Percentiles rank a stretch among this genome's conserved stretches.
These are phyloP conservation scores for Diaphora mendica DNA, from an alignment of 2,888 invertebrate genomes.

Conservation along the genomic window DNA sequence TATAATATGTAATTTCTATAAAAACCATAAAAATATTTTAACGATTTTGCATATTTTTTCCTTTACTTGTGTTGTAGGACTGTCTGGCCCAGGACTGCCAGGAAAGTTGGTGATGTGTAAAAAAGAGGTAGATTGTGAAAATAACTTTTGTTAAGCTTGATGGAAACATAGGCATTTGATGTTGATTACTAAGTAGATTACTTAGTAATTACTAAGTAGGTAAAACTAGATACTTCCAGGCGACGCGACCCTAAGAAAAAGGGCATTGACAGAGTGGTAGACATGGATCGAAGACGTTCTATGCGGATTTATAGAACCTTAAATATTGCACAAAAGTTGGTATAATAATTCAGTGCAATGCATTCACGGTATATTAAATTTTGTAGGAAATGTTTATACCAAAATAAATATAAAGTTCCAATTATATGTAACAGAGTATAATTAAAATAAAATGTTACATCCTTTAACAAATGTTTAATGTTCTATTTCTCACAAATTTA, in stretches of 20 bases:
- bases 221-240: too few relatives aligned
- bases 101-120: too few relatives aligned
- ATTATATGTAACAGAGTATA: background rate
- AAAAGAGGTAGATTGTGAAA: too few relatives aligned
- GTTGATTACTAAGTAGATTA: too few relatives aligned
- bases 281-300: too few relatives aligned
- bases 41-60: background rate
- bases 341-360: too few relatives aligned
- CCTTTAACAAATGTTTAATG: background rate
- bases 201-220: too few relatives aligned
- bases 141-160: too few relatives aligned
- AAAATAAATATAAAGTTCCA: background rate
- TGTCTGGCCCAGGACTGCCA: background rate
- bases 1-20: constrained; percentile 4
- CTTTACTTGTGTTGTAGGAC: background rate
- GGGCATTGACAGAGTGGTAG: too few relatives aligned
- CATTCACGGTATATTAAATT: background rate
- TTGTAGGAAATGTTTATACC: background rate
- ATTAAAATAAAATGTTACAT: background rate
- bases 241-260: too few relatives aligned
- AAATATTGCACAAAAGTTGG: too few relatives aligned
- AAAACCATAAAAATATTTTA: background rate
- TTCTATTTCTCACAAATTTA: background rate
- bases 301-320: background rate
- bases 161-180: too few relatives aligned